phyloP scores from a whole-genome alignment of 2,113 vertebrate genomes.

The Pristiophorus japonicus region DNA sequence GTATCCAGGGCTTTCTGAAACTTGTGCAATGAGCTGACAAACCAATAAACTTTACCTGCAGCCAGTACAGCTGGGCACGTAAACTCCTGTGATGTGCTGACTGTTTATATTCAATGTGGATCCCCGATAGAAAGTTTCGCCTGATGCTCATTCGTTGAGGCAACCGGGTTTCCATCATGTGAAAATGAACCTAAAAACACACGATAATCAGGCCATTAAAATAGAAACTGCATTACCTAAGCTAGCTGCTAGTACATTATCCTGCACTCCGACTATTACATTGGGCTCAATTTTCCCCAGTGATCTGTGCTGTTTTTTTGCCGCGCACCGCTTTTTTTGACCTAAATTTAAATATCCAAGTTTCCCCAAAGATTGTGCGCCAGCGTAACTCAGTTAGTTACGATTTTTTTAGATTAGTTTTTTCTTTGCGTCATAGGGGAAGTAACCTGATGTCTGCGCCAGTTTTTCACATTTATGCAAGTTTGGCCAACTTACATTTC shows the following conservation, averaged over 20 bases:
- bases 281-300: too few species aligned
- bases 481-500: too few species aligned
- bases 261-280: background rate
- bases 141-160: slow-evolving; percentile 70
- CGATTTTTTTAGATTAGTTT: too few species aligned
- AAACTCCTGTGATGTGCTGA: slow-evolving; percentile 85
- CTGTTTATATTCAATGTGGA: slow-evolving; percentile 86
- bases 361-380: too few species aligned
- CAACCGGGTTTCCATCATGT: slow-evolving; percentile 78
- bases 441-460: too few species aligned
- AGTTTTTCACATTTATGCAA: too few species aligned
- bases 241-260: background rate
- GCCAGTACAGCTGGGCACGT: slow-evolving; percentile 82
- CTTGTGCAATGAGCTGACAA: background rate
- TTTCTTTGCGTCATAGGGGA: too few species aligned
- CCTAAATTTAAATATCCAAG: too few species aligned
- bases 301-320: too few species aligned
- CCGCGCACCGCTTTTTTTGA: too few species aligned
- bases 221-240: background rate
- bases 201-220: background rate
- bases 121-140: slow-evolving; percentile 84
- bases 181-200: slow-evolving; percentile 74
- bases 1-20: background rate
- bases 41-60: slow-evolving; percentile 67
- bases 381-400: too few species aligned